These are phyloP conservation scores for Cettia cetti DNA, from an alignment of 2,113 vertebrate species.

Conservation along the genomic window DNA sequence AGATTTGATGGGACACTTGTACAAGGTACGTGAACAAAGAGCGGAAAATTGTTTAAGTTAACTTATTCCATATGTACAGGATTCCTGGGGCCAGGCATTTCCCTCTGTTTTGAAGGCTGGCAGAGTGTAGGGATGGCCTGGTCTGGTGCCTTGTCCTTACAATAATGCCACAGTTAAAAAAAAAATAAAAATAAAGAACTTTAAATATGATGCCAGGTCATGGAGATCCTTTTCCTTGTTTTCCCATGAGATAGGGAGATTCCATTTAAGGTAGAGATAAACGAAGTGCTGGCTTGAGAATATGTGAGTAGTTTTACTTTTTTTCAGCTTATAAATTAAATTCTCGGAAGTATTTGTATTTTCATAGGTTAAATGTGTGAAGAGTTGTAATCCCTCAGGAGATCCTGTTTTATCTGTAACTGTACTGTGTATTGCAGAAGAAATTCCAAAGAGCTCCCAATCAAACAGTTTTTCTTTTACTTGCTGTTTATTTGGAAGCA, in stretches of 20 bases:
- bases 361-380: background rate
- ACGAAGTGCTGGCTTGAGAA: background rate
- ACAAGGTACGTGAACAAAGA: conserved; percentile 1
- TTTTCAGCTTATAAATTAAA: background rate
- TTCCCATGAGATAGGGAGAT: background rate
- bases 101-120: background rate
- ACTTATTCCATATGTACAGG: background rate
- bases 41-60: background rate
- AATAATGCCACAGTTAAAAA: background rate
- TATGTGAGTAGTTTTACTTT: background rate
- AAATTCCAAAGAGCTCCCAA: background rate
- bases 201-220: background rate
- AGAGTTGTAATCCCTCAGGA: background rate
- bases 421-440: background rate
- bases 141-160: background rate
- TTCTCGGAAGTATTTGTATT: background rate
- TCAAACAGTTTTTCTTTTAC: background rate
- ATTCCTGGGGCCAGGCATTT: background rate
- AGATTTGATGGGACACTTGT: conserved; percentile 25
- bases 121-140: background rate
- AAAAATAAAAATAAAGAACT: background rate
- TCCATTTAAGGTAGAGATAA: background rate
- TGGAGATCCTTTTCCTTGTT: background rate
- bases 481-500: background rate
- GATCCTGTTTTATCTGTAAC: background rate